Percentiles rank a stretch among this genome's conserved stretches.
These are phyloP conservation scores for Strix occidentalis DNA, from an alignment of 2,797 vertebrate species.

Conservation along the genomic window DNA sequence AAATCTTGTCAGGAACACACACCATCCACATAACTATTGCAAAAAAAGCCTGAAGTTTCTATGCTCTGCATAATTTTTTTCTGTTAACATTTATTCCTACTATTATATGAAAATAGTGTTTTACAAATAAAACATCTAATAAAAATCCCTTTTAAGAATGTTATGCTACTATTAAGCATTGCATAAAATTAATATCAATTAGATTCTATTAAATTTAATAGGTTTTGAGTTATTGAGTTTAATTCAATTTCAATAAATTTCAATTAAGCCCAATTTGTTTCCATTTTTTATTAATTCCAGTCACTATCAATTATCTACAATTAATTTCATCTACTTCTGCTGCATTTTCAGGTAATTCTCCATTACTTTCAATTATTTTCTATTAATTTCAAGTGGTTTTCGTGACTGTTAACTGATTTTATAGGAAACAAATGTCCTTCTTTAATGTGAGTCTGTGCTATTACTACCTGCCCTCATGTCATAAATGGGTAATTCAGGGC, in stretches of 20 bases:
- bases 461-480: background rate
- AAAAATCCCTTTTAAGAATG: conserved; percentile 63
- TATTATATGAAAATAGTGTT: conserved; percentile 17
- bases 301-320: conserved; percentile 79
- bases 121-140: conserved; percentile 45
- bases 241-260: conserved; percentile 80
- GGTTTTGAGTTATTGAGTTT: conserved; percentile 74
- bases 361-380: conserved; percentile 78
- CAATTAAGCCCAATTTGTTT: conserved; percentile 76
- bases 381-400: conserved; percentile 73
- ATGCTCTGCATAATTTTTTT: background rate
- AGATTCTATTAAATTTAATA: conserved; percentile 76
- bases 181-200: conserved; percentile 75
- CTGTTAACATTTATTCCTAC: conserved; percentile 30
- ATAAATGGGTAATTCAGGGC: conserved; percentile 24
- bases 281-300: conserved; percentile 77
- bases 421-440: conserved; percentile 57
- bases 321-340: conserved; percentile 78
- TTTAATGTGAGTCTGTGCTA: conserved; percentile 11
- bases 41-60: conserved; percentile 21
- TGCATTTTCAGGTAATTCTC: conserved; percentile 78
- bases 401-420: conserved; percentile 67
- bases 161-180: conserved; percentile 66
- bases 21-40: background rate
- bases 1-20: conserved; percentile 34